A percentile compares a stretch with the other conserved stretches of the same genome.
Conservation (phyloP, 1,140 invertebrate species). For the Papilio xuthus region DNA sequence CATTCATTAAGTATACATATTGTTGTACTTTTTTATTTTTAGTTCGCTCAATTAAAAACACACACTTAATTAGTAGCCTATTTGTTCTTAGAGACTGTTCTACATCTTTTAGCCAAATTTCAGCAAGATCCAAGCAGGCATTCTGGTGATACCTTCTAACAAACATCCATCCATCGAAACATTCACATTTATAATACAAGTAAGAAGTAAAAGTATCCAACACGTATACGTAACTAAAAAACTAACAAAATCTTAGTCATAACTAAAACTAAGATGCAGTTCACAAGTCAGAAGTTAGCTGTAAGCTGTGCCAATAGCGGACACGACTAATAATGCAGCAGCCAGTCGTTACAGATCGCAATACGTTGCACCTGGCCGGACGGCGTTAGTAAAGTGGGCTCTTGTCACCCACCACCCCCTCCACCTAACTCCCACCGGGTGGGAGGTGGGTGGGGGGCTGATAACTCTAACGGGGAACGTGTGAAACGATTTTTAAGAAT, state of each 20-base stretch:
- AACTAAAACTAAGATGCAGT: slow-evolving; percentile 48
- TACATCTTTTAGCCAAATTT: no score
- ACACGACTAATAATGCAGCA: slow-evolving; percentile 38
- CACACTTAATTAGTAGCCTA: no score
- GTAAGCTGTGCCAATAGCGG: slow-evolving; percentile 26
- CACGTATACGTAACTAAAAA: slow-evolving; percentile 17
- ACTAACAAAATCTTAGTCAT: slow-evolving; percentile 39
- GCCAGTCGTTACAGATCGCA: slow-evolving; percentile 37
- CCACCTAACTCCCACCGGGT: slow-evolving; percentile 36
- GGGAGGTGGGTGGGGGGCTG: slow-evolving; percentile 44
- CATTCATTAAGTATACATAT: no score
- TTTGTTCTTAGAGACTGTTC: no score
- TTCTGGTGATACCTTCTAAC: no score
- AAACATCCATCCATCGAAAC: no score
- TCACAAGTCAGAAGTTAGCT: slow-evolving; percentile 40
- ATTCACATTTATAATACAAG: no score
- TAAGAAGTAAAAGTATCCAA: no score
- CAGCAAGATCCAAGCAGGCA: no score
- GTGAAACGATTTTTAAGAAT: slow-evolving; percentile 63
- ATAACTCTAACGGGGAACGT: slow-evolving; percentile 46
- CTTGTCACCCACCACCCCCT: slow-evolving; percentile 37
- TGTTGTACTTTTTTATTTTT: no score
- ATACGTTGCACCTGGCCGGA: slow-evolving; percentile 43
- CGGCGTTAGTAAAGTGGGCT: slow-evolving; percentile 29
- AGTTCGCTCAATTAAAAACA: no score